Evolutionary conservation across 2,888 invertebrate species (phyloP), one percentile per base, ranked within the genome.

Genomic region (Ramazzottius varieornatus): DNA sequence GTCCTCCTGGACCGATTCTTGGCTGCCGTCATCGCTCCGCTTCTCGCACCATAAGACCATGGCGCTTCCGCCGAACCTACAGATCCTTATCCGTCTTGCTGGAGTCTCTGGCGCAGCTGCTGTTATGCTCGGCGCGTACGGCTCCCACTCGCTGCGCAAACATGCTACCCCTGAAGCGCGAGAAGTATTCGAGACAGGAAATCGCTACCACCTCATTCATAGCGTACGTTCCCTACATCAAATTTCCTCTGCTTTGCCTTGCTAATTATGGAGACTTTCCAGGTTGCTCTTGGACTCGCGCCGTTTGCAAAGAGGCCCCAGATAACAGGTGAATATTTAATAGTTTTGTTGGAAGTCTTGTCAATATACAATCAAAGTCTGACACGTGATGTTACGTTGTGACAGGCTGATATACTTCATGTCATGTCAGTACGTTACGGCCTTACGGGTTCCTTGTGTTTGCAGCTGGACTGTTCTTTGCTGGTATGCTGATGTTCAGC

Each of bases 61-160:
- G 40, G 40, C 20, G 8, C 20, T 40, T 8, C 40, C 40, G 40
- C 8, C 40, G 8, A 8, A 40, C 20, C 8, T 40, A 20, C 20
- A 8, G 8, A 40, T 20, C 24, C 24, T 54, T 24, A 29, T 54
- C 24, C 54, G 29, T 16, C 24, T 54, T 4, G 54, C 54, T n/a
- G 54, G 54, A 8, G 20, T 54, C 29, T 54, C 54, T 54, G 54
- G 54, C 29, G 54, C 54, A 16, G 54, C 54, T 54, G 54, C 54
- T 24, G 54, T 54, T 24, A 54, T 54, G 4, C 54, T 54, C 4
- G 54, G 54, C 29, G 54, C 54, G 20, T 54, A 54, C 54, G 54
- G 54, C 20, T 8, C 8, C n/a, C 40, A 40, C 20, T 8, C 40
- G 8, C 20, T 40, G 8, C 40, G 40, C 8, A 40, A 40, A 20